Conservation (phyloP, 2,797 vertebrate species). For the Chaunax sp. region DNA sequence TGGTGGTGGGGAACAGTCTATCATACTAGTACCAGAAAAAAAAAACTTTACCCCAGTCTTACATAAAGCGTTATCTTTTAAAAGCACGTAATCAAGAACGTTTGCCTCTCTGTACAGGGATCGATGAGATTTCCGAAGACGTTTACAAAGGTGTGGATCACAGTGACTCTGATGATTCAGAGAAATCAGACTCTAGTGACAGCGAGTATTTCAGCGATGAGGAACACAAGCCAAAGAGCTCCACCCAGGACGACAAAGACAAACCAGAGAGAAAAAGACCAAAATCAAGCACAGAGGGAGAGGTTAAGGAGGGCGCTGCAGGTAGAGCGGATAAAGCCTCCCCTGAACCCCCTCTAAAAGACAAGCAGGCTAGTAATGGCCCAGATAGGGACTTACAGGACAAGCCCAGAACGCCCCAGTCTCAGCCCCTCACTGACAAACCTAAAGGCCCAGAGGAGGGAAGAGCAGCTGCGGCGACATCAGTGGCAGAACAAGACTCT, state of each 20-base stretch:
- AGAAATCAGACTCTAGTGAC: conserved; percentile 96
- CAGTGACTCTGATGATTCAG: conserved; percentile 96
- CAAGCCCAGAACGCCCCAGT: conserved; percentile 84
- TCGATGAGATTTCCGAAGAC: conserved; percentile 96
- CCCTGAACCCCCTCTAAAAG: conserved; percentile 82
- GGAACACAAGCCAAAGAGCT: conserved; percentile 92
- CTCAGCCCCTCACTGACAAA: conserved; percentile 86
- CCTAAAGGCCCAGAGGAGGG: conserved; percentile 89
- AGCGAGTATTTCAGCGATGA: conserved; percentile 94
- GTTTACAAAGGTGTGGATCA: conserved; percentile 93
- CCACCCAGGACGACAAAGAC: conserved; percentile 87
- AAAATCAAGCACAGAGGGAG: conserved; percentile 81
- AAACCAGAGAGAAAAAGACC: conserved; percentile 89
- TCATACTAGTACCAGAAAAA: not conserved
- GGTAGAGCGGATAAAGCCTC: conserved; percentile 79
- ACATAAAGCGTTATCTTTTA: no score
- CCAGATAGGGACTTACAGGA: conserved; percentile 88
- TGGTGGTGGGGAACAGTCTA: not conserved
- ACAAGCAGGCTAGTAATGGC: conserved; percentile 82
- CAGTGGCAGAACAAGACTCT: conserved; percentile 88
- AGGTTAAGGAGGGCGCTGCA: conserved; percentile 85
- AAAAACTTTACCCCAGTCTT: not conserved
- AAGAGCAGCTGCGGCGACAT: conserved; percentile 77
- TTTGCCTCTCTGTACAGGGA: conserved; percentile 85
- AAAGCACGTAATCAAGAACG: no score